phyloP scores from a whole-genome alignment of 2,113 vertebrate species.

The Catharus fuscescens region DNA sequence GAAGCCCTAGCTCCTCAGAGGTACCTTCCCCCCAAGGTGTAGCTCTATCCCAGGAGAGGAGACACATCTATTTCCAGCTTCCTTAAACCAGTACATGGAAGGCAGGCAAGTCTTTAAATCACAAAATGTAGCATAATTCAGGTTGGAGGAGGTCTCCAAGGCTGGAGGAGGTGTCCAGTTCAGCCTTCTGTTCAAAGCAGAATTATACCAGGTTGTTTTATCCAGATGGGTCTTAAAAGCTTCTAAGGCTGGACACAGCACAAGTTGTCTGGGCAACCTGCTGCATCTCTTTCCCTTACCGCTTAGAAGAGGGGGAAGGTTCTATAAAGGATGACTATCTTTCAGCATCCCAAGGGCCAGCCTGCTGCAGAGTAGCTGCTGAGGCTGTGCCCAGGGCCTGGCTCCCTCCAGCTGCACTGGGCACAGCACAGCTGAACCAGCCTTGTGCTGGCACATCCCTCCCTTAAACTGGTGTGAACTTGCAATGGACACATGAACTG shows the following conservation, averaged over 20 bases:
- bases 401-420: not conserved
- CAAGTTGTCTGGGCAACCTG: not conserved
- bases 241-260: not conserved
- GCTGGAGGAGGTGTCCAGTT: not conserved
- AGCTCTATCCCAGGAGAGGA: not conserved
- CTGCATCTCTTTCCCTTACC: not conserved
- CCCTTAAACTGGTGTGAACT: not conserved
- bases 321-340: fast-evolving
- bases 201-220: not conserved
- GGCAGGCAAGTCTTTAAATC: not conserved
- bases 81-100: not conserved
- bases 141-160: not conserved
- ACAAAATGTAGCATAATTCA: not conserved
- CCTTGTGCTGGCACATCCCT: fast-evolving
- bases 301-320: not conserved
- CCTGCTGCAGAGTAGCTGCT: not conserved
- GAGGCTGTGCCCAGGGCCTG: not conserved
- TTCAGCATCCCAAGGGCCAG: not conserved
- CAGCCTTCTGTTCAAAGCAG: not conserved
- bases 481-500: not conserved
- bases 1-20: not conserved
- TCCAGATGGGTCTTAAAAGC: not conserved
- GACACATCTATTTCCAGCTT: not conserved
- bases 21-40: not conserved
- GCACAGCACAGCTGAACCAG: not conserved